Evolutionary conservation across 2,113 vertebrate species (phyloP).

Genomic region (Phasianus colchicus): DNA sequence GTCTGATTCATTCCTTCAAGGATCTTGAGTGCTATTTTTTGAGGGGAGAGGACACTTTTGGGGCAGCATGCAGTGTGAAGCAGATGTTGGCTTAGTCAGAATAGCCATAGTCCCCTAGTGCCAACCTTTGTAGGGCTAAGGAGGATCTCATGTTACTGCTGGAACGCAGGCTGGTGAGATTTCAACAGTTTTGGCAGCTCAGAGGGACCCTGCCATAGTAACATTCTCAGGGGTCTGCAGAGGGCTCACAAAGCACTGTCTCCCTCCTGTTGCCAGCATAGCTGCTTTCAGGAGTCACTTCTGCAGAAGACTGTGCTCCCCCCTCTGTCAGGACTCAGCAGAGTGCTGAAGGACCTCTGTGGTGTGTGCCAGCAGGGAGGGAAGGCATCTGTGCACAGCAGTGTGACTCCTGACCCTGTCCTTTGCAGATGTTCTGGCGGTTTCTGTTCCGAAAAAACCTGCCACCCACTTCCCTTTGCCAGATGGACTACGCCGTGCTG

Average conservation of each 20-base stretch:
- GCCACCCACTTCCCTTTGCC: constrained; percentile 82
- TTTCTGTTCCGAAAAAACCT: constrained; percentile 93
- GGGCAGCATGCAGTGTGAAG: background rate
- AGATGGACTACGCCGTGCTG: constrained; percentile 88
- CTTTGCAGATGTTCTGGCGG: constrained; percentile 89
- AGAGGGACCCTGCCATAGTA: background rate
- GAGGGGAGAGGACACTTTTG: background rate
- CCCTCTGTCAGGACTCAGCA: fast-evolving
- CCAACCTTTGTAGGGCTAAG: background rate
- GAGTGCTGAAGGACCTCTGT: background rate
- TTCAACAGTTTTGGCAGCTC: background rate
- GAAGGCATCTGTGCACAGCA: background rate
- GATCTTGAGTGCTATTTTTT: background rate
- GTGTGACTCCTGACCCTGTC: fast-evolving
- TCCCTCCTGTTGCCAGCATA: background rate
- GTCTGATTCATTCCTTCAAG: background rate
- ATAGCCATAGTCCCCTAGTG: background rate
- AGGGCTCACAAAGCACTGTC: background rate
- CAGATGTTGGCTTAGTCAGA: background rate
- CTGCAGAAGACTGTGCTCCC: fast-evolving
- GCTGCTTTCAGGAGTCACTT: background rate
- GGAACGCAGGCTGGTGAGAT: background rate
- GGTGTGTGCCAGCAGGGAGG: background rate
- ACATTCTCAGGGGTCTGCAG: background rate
- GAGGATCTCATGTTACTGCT: fast-evolving